These are phyloP conservation scores for Balaeniceps rex DNA, from an alignment of 2,113 vertebrate species.

Conservation along the genomic window DNA sequence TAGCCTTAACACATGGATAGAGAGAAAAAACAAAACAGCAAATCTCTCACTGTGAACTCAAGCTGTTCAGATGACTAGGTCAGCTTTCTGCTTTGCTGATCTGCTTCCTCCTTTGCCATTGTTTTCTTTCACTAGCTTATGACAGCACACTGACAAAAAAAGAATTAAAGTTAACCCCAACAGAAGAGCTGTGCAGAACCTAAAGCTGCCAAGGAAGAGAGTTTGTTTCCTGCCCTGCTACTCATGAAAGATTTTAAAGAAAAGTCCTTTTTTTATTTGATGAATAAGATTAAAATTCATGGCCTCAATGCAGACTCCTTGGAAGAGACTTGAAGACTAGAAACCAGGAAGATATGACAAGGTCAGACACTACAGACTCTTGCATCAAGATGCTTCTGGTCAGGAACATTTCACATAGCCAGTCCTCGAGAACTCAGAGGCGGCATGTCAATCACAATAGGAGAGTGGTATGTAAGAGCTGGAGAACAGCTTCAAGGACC, in stretches of 20 bases:
- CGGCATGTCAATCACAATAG: fast-evolving
- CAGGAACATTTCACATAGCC: not conserved
- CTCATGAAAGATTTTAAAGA: not conserved
- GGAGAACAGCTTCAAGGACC: not conserved
- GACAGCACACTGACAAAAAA: not conserved
- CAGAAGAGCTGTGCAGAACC: not conserved
- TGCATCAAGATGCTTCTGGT: not conserved
- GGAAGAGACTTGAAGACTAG: not conserved
- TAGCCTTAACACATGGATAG: not conserved
- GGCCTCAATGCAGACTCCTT: not conserved
- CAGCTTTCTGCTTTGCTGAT: not conserved
- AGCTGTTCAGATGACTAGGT: not conserved
- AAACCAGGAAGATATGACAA: not conserved
- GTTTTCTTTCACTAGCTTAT: not conserved
- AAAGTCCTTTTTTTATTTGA: not conserved
- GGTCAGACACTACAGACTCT: not conserved
- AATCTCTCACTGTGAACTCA: not conserved
- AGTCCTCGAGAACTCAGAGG: not conserved
- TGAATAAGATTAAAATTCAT: not conserved
- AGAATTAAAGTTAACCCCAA: not conserved
- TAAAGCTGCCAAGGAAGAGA: not conserved
- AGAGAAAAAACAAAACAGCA: not conserved
- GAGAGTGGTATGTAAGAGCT: not conserved
- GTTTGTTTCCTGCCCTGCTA: not conserved
- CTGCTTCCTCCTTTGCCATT: not conserved